Evolutionary conservation across 1,140 invertebrate genomes (phyloP), one percentile per base, ranked within the genome.

Genomic region (Medauroidea extradentata): DNA sequence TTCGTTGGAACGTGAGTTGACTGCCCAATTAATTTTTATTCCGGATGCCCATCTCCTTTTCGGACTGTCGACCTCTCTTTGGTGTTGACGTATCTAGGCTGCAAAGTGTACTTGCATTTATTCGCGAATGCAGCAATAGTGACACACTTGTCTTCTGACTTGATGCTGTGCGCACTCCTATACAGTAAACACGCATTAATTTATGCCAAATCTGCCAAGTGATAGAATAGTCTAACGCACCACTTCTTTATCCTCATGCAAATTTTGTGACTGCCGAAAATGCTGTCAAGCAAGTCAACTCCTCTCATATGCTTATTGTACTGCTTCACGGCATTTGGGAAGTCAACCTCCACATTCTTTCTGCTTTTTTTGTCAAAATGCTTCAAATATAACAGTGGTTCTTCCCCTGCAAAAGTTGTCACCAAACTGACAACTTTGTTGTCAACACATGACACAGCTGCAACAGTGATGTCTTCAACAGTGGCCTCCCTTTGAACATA

Each of bases 401-500:
- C 57, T 43, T 68, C 63, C 60, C 73, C 71, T 63, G 67, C 67
- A 71, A 69, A 73, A 58, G 67, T 70, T 51, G 72, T 76, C 55
- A 69, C 64, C 23, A 76, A 67, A 59, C 66, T 69, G 49, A 76
- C 74, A 59, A 53, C 57, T n/a, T n/a, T n/a, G n/a, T 76, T n/a
- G n/a, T n/a, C 65, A 19, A 58, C 59, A 57, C 64, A 66, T 11
- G 24, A 69, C 25, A 64, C 25, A 41, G 46, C 53, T 38, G 63
- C 63, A 0, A 66, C 44, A n/a, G 61, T n/a, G n/a, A n/a, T n/a
- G n/a, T n/a, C n/a, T n/a, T n/a, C n/a, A n/a, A n/a, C n/a, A n/a
- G n/a, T 50, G 8, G 64, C 60, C 8, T 53, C 50, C n/a, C 41
- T 60, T 27, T 56, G 57, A 21, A 61, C 60, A 18, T 51, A 53